Evolutionary conservation across 2,797 vertebrate genomes (phyloP).

Genomic region (Spinus pinus): DNA sequence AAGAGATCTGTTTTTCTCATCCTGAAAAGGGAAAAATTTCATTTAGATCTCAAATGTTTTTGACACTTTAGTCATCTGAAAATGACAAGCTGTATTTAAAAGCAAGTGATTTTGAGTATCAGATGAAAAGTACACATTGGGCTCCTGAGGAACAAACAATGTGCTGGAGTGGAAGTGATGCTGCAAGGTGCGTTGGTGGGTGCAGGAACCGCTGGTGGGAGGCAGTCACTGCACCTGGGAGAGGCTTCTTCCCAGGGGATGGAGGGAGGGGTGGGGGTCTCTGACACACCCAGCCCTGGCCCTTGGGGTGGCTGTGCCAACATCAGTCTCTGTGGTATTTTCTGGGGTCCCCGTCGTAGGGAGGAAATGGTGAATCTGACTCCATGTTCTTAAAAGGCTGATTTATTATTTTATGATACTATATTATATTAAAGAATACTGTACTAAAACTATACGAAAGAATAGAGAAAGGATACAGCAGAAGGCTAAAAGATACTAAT

Average conservation of each 20-base stretch:
- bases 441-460: too few relatives aligned
- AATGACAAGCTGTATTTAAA: conserved; percentile 51
- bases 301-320: rapidly evolving
- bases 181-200: rapidly evolving
- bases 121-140: neutral
- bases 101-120: conserved; percentile 33
- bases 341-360: rapidly evolving
- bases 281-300: rapidly evolving
- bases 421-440: too few relatives aligned
- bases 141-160: neutral
- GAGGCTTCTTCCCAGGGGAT: neutral
- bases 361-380: neutral
- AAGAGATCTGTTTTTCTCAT: conserved; percentile 21
- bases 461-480: too few relatives aligned
- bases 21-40: neutral
- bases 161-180: conserved; percentile 24
- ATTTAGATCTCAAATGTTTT: conserved; percentile 29
- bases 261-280: neutral
- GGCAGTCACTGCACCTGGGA: neutral
- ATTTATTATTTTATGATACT: too few relatives aligned
- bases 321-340: neutral
- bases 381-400: neutral
- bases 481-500: too few relatives aligned
- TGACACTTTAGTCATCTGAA: conserved; percentile 15
- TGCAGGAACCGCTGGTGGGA: neutral